Percentiles rank a stretch among this genome's conserved stretches.
phyloP scores from a whole-genome alignment of 1,140 invertebrate genomes.

The Nebria ingens region DNA sequence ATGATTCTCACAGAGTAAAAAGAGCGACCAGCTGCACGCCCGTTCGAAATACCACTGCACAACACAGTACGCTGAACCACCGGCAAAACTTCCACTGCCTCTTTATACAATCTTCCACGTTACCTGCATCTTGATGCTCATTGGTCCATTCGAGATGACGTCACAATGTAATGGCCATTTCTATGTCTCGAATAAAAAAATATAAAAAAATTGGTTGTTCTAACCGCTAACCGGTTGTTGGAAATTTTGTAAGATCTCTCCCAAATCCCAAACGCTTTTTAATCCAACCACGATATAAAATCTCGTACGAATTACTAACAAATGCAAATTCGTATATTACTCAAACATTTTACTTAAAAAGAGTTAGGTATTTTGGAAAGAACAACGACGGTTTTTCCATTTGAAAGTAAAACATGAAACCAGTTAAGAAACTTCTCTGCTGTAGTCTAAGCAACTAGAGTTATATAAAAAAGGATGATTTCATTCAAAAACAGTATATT shows the following conservation, averaged over 20 bases:
- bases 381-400: no score
- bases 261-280: neutral
- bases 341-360: no score
- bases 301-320: no score
- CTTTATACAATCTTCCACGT: slow-evolving; percentile 8
- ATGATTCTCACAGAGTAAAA: neutral
- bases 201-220: neutral
- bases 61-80: neutral
- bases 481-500: no score
- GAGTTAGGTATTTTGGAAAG: no score
- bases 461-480: no score
- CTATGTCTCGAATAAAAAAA: neutral
- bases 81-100: neutral
- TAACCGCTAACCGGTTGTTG: slow-evolving; percentile 4
- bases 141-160: slow-evolving; percentile 2
- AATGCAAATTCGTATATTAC: no score
- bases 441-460: no score
- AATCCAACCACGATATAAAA: no score
- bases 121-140: slow-evolving; percentile 1
- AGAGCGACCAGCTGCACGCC: neutral
- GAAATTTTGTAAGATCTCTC: slow-evolving; percentile 1
- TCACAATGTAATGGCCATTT: neutral
- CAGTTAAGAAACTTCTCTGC: no score
- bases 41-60: slow-evolving; percentile 2
- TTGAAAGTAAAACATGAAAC: no score